phyloP scores from a whole-genome alignment of 2,888 invertebrate genomes.

The Eupelmus urozonus region DNA sequence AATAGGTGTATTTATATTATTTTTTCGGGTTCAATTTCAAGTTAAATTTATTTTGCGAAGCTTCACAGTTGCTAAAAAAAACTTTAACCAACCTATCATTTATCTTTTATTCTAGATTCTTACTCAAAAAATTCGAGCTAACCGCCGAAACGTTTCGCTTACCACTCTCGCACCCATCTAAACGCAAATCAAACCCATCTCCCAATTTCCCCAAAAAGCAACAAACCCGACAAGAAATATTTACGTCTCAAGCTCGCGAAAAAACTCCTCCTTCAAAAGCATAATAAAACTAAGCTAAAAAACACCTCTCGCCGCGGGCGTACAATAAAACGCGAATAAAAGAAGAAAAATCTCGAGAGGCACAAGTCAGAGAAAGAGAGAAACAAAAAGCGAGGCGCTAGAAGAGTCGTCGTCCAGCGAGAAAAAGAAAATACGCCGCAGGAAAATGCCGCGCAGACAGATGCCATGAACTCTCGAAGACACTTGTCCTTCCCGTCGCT shows the following conservation, averaged over 20 bases:
- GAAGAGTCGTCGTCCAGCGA: slow-evolving; percentile 48
- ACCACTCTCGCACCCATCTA: too few species aligned
- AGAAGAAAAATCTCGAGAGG: background rate
- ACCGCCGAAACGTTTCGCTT: too few species aligned
- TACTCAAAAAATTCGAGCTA: too few species aligned
- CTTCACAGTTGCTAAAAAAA: too few species aligned
- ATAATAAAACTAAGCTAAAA: background rate
- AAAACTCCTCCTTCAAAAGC: background rate
- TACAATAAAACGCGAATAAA: background rate
- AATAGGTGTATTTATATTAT: too few species aligned
- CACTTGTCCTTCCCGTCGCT: slow-evolving; percentile 47
- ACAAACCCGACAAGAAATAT: too few species aligned
- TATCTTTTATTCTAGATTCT: too few species aligned
- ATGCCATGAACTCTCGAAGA: slow-evolving; percentile 57
- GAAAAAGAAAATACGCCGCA: slow-evolving; percentile 37
- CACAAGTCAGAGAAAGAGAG: background rate
- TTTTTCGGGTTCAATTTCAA: too few species aligned
- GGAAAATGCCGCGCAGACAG: slow-evolving; percentile 58
- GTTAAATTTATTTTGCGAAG: too few species aligned
- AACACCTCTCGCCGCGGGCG: background rate
- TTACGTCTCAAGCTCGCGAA: background rate
- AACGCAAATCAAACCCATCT: too few species aligned
- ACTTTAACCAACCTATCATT: too few species aligned
- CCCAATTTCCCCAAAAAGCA: too few species aligned
- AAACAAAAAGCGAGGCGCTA: slow-evolving; percentile 10